Evolutionary conservation across 2,113 vertebrate genomes (phyloP), one percentile per base, ranked within the genome.

Genomic region (Procavia capensis): DNA sequence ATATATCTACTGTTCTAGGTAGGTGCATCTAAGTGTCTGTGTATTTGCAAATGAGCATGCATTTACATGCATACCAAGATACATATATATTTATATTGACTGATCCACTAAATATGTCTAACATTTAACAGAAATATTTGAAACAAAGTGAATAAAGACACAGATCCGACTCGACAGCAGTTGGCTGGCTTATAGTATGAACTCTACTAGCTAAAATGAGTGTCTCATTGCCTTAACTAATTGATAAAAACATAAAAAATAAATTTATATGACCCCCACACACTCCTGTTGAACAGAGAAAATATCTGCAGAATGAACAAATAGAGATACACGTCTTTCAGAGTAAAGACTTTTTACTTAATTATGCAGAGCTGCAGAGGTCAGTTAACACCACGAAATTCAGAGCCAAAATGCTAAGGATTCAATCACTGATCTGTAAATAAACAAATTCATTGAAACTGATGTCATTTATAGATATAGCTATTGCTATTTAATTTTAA

Each of bases 311-410:
- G 25, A 19, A 90, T 81, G 14, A 57, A 11, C 25, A 82, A 68
- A 80, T 5, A 61, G 29, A 89, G 22, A 88, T 16, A 57, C 0
- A 43, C n/a, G 13, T 92, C 14, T 34, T 29, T 64, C 84, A 76
- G 24, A 88, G 70, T 83, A 72, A 95, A 70, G 20, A 2, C 16
- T 75, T 83, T 72, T 87, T 54, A 84, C 34, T 81, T 80, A 70
- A 64, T 64, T 8, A 13, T 57, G 54, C 3, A 8, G 34, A 82
- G 31, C 5, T 25, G 27, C 31, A 84, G 22, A n/a, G 2, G 27
- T 34, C 34, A 85, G 39, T 61, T 94, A 64, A 79, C 19, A 91
- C 50, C n/a, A 70, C 64, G 54, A 41, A 93, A 75, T 79, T 92
- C 45, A 92, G 13, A 88, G 6, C 34, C 4, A 84, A 93, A 93